These are phyloP conservation scores for Hypolimnas misippus DNA, from an alignment of 2,888 invertebrate species.

Conservation along the genomic window DNA sequence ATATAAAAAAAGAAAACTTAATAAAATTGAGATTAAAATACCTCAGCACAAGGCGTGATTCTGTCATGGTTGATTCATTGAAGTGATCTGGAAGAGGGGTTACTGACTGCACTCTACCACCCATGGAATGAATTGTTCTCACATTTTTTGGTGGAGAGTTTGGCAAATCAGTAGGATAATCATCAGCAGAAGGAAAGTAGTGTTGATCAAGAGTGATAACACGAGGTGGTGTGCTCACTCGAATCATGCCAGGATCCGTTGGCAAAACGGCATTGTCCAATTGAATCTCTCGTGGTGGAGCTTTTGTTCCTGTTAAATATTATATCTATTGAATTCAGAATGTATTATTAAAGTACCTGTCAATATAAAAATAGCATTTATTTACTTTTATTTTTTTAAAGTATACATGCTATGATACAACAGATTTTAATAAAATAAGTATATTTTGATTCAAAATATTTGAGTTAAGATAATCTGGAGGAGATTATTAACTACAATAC, in stretches of 20 bases:
- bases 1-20: background rate
- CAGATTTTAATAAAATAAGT: no score
- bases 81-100: constrained; percentile 69
- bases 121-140: constrained; percentile 65
- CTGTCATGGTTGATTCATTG: constrained; percentile 78
- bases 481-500: no score
- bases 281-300: constrained; percentile 93
- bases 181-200: constrained; percentile 89
- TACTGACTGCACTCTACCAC: constrained; percentile 69
- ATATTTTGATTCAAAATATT: no score
- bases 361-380: no score
- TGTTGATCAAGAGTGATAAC: constrained; percentile 94
- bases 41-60: constrained; percentile 76
- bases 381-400: no score
- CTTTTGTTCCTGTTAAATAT: constrained; percentile 88
- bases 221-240: constrained; percentile 95
- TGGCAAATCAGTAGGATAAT: constrained; percentile 64
- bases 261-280: constrained; percentile 92
- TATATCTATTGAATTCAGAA: no score
- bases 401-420: no score
- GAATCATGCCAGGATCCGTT: constrained; percentile 88
- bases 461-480: no score
- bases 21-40: constrained; percentile 40
- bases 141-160: constrained; percentile 71
- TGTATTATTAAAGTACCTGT: no score